phyloP scores from a whole-genome alignment of 2,797 vertebrate genomes.

The Onychomys leucogaster region DNA sequence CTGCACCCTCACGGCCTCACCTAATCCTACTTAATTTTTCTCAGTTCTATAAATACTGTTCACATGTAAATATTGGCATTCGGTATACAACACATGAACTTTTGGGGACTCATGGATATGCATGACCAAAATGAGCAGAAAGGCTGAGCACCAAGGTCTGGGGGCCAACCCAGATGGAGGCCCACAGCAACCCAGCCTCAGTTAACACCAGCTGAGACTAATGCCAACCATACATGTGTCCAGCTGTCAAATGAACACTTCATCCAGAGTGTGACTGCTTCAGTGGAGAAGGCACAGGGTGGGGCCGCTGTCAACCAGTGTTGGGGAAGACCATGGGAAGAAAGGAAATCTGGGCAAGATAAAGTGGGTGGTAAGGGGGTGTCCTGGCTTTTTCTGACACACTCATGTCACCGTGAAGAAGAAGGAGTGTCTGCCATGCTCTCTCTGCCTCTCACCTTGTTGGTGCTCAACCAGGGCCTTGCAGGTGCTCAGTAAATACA shows the following conservation, averaged over 20 bases:
- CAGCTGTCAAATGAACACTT: neutral
- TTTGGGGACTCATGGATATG: neutral
- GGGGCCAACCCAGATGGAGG: neutral
- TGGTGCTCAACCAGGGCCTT: neutral
- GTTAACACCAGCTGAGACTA: neutral
- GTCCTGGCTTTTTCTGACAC: neutral
- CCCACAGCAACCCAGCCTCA: neutral
- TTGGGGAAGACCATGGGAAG: no score
- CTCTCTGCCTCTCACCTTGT: neutral
- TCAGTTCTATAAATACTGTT: neutral
- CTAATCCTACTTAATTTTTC: neutral
- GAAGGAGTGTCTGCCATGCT: neutral
- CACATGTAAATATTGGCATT: neutral
- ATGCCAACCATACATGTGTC: neutral
- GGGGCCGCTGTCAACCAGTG: neutral
- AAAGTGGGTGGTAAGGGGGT: neutral
- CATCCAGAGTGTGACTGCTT: neutral
- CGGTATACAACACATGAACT: neutral
- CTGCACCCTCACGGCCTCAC: neutral
- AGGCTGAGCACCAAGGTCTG: neutral
- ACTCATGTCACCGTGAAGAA: neutral
- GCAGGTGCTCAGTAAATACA: neutral
- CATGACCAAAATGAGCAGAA: neutral
- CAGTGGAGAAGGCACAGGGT: neutral
- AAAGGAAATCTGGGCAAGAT: neutral